Evolutionary conservation across 2,113 vertebrate genomes (phyloP).

Genomic region (Percina caprodes): DNA sequence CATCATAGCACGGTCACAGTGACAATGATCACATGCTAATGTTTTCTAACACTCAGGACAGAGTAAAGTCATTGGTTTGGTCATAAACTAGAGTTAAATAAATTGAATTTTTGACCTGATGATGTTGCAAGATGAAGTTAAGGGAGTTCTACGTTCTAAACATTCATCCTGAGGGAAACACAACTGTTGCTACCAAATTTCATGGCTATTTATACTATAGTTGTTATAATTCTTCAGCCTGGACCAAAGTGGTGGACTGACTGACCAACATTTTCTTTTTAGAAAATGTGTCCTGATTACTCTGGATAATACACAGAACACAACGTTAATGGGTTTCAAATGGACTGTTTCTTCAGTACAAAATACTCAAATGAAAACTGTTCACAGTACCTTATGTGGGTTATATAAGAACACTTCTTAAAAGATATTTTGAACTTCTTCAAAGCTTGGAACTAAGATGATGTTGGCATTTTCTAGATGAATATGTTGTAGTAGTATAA

Average conservation of each 20-base stretch:
- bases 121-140: background rate
- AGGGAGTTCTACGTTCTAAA: too few species aligned
- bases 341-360: background rate
- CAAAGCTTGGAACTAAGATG: background rate
- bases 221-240: background rate
- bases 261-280: background rate
- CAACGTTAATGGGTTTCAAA: background rate
- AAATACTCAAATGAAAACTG: too few species aligned
- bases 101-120: too few species aligned
- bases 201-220: background rate
- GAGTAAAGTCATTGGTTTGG: too few species aligned
- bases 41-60: too few species aligned
- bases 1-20: too few species aligned
- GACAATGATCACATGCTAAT: too few species aligned
- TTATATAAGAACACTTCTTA: constrained; percentile 20
- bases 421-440: constrained; percentile 1
- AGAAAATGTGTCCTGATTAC: background rate
- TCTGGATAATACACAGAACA: background rate
- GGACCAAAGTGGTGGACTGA: background rate
- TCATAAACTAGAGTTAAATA: too few species aligned
- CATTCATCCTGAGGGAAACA: too few species aligned
- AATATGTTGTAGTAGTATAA: background rate
- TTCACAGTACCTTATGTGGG: background rate
- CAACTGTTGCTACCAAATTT: too few species aligned
- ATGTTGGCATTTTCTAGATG: background rate